A percentile compares a stretch with the other conserved stretches of the same genome.
Evolutionary conservation across 2,888 invertebrate genomes (phyloP).

Genomic region (Melipona beecheii): DNA sequence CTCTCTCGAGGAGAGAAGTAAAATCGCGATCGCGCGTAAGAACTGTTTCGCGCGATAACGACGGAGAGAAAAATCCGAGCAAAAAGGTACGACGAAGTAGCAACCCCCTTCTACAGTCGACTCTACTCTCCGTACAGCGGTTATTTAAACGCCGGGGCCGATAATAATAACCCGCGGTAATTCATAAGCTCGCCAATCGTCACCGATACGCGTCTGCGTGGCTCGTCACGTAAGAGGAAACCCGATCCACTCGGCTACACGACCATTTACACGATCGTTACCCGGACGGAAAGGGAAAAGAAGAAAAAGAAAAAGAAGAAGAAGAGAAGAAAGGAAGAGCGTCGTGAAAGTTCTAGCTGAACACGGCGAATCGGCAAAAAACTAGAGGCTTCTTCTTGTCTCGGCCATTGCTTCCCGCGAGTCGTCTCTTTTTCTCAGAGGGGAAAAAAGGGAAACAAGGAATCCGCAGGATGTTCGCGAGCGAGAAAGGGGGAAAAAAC

Average conservation of each 20-base stretch:
- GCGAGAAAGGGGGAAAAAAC: neutral
- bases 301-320: neutral
- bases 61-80: neutral
- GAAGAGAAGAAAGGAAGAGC: neutral
- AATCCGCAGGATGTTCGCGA: conserved; percentile 4
- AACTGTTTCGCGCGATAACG: neutral
- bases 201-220: neutral
- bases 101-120: too few species aligned
- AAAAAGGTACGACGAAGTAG: neutral
- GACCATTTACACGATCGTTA: conserved; percentile 7
- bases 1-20: neutral
- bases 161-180: neutral
- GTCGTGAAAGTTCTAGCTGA: neutral
- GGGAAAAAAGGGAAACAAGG: neutral
- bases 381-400: neutral
- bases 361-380: neutral
- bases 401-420: neutral
- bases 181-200: neutral
- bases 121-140: too few species aligned
- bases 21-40: neutral
- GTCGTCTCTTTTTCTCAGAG: neutral
- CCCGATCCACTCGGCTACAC: neutral
- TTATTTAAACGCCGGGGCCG: too few species aligned
- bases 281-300: neutral
- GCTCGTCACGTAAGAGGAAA: conserved; percentile 2